These are phyloP conservation scores for Dendronephthya gigantea DNA, from an alignment of 64 coral and sea anemone genomes.

Conservation along the genomic window DNA sequence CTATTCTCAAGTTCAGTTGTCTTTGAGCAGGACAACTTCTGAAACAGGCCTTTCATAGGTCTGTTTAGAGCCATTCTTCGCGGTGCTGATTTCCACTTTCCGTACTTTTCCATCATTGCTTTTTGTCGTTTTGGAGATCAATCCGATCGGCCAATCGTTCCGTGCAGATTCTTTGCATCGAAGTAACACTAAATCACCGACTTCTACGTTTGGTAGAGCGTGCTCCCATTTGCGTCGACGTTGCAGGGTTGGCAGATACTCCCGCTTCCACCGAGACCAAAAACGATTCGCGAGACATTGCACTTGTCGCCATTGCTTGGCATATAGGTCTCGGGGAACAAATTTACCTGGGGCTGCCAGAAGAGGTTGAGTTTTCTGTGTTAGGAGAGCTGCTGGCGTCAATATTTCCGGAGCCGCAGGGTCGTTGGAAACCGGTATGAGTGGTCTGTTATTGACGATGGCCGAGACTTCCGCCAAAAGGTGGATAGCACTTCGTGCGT, in stretches of 20 bases:
- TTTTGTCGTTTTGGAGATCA: neutral
- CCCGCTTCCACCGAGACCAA: constrained; percentile 14
- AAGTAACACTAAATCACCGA: neutral
- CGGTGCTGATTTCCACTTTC: neutral
- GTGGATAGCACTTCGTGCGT: neutral
- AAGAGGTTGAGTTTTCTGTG: neutral
- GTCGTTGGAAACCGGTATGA: neutral
- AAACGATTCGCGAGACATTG: constrained; percentile 5
- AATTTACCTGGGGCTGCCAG: constrained; percentile 13
- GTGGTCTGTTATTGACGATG: neutral
- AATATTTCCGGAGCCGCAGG: neutral
- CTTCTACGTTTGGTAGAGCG: neutral
- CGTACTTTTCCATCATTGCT: neutral
- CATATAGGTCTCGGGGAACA: neutral
- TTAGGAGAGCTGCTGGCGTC: constrained; percentile 14
- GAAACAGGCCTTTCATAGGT: neutral
- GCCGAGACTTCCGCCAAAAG: neutral
- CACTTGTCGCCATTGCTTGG: constrained; percentile 17
- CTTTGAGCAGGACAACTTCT: neutral
- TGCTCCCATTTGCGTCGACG: neutral
- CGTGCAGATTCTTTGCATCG: neutral
- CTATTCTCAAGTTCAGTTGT: neutral
- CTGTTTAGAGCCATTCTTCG: neutral
- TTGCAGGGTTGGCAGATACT: constrained; percentile 18
- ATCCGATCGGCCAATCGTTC: neutral